Conservation (phyloP, 2,113 vertebrate species). For the Lamprologus tigripictilis region DNA sequence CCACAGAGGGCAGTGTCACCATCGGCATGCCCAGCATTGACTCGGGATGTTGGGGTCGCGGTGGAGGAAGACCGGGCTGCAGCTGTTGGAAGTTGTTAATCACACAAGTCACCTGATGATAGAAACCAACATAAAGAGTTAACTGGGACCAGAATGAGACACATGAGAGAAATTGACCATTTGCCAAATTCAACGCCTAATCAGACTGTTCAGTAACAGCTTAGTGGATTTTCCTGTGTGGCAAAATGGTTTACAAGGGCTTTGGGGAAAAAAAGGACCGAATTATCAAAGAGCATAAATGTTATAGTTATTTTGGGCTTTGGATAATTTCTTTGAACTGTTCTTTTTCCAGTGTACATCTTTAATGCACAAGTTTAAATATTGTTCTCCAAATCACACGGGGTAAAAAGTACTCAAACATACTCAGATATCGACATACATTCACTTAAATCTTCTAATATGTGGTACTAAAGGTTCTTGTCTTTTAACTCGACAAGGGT, state of each 20-base stretch:
- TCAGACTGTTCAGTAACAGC: background rate
- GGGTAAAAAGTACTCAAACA: background rate
- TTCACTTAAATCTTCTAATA: background rate
- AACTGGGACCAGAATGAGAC: background rate
- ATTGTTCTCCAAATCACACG: background rate
- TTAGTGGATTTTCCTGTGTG: background rate
- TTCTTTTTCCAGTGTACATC: background rate
- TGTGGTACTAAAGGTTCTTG: background rate
- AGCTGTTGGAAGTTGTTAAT: constrained; percentile 74
- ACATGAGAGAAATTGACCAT: background rate
- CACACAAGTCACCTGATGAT: constrained; percentile 69
- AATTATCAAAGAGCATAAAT: background rate
- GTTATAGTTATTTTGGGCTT: background rate
- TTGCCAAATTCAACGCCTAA: background rate
- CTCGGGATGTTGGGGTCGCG: constrained; percentile 46
- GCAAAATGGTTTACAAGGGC: background rate
- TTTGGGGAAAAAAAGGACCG: background rate
- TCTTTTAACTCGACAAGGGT: background rate
- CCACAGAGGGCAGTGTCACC: constrained; percentile 72
- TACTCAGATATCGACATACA: background rate
- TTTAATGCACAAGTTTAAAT: background rate
- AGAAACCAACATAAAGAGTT: background rate
- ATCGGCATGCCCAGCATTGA: constrained; percentile 72
- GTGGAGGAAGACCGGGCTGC: constrained; percentile 8
- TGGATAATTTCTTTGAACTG: background rate